Evolutionary conservation across 2,113 vertebrate species (phyloP).

Genomic region (Saguinus midas): DNA sequence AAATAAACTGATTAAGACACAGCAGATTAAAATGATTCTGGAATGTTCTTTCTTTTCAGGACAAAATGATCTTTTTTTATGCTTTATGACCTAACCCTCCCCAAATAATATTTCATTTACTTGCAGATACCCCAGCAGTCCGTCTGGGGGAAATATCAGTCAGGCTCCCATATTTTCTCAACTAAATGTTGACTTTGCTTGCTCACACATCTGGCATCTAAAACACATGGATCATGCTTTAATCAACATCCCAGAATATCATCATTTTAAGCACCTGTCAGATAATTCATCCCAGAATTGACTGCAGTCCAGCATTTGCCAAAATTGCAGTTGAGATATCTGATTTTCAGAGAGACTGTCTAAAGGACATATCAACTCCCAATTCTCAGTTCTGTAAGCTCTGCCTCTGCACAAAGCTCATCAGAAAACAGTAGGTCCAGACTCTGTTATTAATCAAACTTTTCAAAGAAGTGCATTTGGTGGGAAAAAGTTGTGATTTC

Average conservation of each 20-base stretch:
- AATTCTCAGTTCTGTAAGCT: neutral
- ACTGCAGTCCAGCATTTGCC: slow-evolving; percentile 37
- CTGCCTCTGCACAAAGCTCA: neutral
- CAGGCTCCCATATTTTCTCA: neutral
- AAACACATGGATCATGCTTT: slow-evolving; percentile 19
- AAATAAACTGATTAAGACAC: neutral
- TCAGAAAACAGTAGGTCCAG: neutral
- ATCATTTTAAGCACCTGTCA: slow-evolving; percentile 43
- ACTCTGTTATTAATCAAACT: neutral
- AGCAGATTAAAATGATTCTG: slow-evolving; percentile 29
- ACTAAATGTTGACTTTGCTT: slow-evolving; percentile 12
- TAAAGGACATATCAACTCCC: neutral
- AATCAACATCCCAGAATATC: slow-evolving; percentile 40
- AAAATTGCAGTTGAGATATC: neutral
- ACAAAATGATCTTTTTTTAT: neutral
- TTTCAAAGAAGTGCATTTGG: slow-evolving; percentile 19
- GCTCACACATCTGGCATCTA: slow-evolving; percentile 37
- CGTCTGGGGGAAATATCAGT: slow-evolving; percentile 31
- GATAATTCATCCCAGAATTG: slow-evolving; percentile 58
- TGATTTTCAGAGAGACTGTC: neutral
- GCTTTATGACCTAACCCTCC: neutral
- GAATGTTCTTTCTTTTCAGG: neutral
- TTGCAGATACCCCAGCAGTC: neutral
- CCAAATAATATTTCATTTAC: neutral
- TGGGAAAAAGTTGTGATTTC: neutral